Conservation (phyloP, 2,797 vertebrate genomes). For the Chaetophractus vellerosus region DNA sequence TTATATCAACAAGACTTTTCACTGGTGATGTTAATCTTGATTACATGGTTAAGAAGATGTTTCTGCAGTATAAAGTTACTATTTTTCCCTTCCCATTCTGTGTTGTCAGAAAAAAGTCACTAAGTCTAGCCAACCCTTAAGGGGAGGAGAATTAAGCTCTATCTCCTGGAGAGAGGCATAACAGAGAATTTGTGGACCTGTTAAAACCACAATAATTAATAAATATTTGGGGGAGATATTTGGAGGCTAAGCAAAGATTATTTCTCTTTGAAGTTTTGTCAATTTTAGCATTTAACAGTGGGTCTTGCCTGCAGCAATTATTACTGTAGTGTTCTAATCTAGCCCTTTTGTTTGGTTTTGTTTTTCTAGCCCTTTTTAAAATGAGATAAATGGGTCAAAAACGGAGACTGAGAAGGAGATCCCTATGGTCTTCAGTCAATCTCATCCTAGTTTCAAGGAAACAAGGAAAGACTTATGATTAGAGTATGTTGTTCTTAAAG, state of each 20-base stretch:
- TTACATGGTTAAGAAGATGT: constrained; percentile 26
- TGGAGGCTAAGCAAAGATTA: neutral
- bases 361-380: neutral
- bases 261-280: constrained; percentile 55
- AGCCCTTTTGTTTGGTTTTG: neutral
- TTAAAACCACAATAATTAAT: constrained; percentile 60
- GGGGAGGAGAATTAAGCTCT: neutral
- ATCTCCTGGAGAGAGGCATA: neutral
- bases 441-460: constrained; percentile 41
- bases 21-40: constrained; percentile 11
- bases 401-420: neutral
- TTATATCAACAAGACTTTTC: neutral
- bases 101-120: constrained; percentile 1
- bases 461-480: constrained; percentile 42
- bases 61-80: constrained; percentile 31
- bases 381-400: constrained; percentile 3
- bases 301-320: neutral
- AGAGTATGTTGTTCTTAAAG: constrained; percentile 52
- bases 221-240: constrained; percentile 52
- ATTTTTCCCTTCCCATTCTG: neutral
- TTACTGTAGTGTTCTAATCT: constrained; percentile 9
- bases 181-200: constrained; percentile 12
- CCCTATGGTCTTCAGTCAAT: neutral
- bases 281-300: constrained; percentile 24
- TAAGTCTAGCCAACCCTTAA: neutral